Conservation (phyloP, 2,888 invertebrate genomes). For the Lasioglossum morio region DNA sequence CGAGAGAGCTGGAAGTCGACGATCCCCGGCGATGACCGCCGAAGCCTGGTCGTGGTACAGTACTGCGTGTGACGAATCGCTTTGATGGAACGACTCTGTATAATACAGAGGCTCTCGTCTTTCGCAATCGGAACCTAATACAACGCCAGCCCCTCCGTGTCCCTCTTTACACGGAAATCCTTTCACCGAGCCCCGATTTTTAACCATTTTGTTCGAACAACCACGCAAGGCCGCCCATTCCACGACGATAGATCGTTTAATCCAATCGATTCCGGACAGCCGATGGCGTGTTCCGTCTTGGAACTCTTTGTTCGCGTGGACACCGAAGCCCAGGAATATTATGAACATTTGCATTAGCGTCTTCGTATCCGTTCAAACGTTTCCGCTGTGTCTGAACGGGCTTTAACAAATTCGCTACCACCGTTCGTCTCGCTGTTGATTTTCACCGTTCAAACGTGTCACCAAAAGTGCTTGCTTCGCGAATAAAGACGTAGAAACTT, state of each 20-base stretch:
- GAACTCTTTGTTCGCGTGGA: background rate
- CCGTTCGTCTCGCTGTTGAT: background rate
- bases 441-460: background rate
- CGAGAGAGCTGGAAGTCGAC: background rate
- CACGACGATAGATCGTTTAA: background rate
- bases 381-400: too few relatives aligned
- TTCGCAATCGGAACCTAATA: slow-evolving; percentile 63
- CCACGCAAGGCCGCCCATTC: slow-evolving; percentile 42
- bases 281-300: background rate
- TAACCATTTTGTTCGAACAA: slow-evolving; percentile 50
- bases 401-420: too few relatives aligned
- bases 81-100: slow-evolving; percentile 56
- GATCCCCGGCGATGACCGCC: background rate
- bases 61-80: slow-evolving; percentile 57
- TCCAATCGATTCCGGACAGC: background rate
- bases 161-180: slow-evolving; percentile 47
- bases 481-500: too few relatives aligned
- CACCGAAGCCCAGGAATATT: too few relatives aligned
- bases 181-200: slow-evolving; percentile 41
- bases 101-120: slow-evolving; percentile 51
- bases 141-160: slow-evolving; percentile 31
- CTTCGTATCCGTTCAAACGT: too few relatives aligned
- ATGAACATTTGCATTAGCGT: too few relatives aligned
- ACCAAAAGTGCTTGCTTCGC: too few relatives aligned
- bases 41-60: slow-evolving; percentile 18